Evolutionary conservation across 1,140 invertebrate species (phyloP).

Genomic region (Archivesica marissinica): DNA sequence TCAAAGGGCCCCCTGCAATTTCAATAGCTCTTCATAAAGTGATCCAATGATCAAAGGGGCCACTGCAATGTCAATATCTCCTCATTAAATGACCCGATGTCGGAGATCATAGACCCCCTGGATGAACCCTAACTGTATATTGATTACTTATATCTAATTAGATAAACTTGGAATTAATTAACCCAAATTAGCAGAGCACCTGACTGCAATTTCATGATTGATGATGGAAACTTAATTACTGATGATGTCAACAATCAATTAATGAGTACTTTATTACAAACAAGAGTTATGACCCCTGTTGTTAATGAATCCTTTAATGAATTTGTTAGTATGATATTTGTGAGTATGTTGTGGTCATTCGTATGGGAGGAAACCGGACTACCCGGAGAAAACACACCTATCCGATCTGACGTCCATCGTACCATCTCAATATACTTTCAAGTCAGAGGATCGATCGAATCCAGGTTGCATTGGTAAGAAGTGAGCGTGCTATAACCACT

Average conservation of each 20-base stretch:
- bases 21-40: no score
- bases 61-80: not conserved
- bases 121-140: not conserved
- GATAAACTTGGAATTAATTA: not conserved
- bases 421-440: no score
- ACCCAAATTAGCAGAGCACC: not conserved
- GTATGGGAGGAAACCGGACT: no score
- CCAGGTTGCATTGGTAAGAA: no score
- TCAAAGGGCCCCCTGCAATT: no score
- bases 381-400: no score
- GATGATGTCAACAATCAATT: not conserved
- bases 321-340: no score
- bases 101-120: no score
- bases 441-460: no score
- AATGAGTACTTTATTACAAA: not conserved
- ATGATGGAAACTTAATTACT: slow-evolving; percentile 6
- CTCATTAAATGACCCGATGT: not conserved
- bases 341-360: no score
- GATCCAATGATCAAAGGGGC: not conserved
- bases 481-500: no score
- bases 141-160: not conserved
- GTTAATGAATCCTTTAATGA: not conserved
- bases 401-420: no score
- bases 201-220: not conserved
- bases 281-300: slow-evolving; percentile 14